Evolutionary conservation across 2,888 invertebrate species (phyloP).

Genomic region (Chalcis sispes): DNA sequence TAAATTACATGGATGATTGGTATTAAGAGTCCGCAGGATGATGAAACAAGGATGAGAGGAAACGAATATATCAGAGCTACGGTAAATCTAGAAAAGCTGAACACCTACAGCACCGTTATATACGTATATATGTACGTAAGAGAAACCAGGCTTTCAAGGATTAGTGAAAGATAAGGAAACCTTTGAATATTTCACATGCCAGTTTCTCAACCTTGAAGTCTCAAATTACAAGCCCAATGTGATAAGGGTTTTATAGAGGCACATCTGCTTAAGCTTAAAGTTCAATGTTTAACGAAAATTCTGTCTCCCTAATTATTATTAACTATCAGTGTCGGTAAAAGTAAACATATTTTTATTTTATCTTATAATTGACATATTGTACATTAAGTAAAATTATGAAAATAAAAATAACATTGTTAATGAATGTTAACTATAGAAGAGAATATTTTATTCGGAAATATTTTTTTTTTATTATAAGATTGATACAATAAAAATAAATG

Average conservation of each 20-base stretch:
- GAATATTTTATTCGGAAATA: no score
- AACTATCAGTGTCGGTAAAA: neutral
- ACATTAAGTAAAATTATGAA: no score
- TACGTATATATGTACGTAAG: neutral
- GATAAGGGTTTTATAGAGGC: constrained; percentile 8
- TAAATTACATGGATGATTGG: no score
- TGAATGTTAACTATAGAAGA: no score
- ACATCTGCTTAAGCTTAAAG: constrained; percentile 8
- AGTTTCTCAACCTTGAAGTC: constrained; percentile 5
- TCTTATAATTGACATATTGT: no score
- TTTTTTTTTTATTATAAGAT: no score
- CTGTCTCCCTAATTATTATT: neutral
- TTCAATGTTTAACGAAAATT: neutral
- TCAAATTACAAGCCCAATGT: constrained; percentile 20
- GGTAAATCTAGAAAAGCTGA: neutral
- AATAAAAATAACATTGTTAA: no score
- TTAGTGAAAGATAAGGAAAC: constrained; percentile 37
- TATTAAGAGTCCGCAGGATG: no score
- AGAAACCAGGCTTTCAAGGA: constrained; percentile 19
- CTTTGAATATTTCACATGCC: constrained; percentile 29
- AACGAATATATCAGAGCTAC: neutral
- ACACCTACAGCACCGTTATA: neutral
- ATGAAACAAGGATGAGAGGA: neutral
- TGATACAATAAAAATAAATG: no score
- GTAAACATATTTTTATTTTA: no score